Evolutionary conservation across 2,797 vertebrate genomes (phyloP).

Genomic region (Acestrorhynchus altus): DNA sequence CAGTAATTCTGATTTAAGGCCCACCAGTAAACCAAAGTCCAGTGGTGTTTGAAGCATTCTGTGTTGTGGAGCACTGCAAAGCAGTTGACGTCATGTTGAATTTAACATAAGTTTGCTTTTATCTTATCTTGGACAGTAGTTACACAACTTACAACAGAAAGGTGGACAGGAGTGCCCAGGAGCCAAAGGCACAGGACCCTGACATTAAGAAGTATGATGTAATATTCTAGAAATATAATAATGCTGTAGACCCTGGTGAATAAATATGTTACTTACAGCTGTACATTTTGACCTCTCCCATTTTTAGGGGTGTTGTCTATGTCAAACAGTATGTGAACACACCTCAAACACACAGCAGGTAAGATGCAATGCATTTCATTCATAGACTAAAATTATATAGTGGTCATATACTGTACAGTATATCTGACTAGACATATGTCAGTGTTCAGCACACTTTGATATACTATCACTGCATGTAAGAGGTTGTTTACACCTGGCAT

Average conservation of each 20-base stretch:
- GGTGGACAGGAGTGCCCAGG: slow-evolving; percentile 42
- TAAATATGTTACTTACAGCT: not conserved
- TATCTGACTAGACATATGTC: too few relatives aligned
- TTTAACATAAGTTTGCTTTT: slow-evolving; percentile 14
- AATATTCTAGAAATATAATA: not conserved
- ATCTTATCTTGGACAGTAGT: slow-evolving; percentile 56
- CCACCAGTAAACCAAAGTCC: not conserved
- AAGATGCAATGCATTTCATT: slow-evolving; percentile 23
- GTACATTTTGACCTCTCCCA: not conserved
- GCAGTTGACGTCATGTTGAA: not conserved
- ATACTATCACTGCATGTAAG: too few relatives aligned
- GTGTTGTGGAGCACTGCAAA: not conserved
- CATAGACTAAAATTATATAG: not conserved
- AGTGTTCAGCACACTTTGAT: too few relatives aligned
- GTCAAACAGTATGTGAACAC: slow-evolving; percentile 87
- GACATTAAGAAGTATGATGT: slow-evolving; percentile 76
- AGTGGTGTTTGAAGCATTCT: not conserved
- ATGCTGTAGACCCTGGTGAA: not conserved
- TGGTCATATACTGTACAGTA: too few relatives aligned
- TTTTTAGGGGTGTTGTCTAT: slow-evolving; percentile 76
- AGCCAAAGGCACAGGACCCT: slow-evolving; percentile 60
- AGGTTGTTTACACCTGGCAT: too few relatives aligned
- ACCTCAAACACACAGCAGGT: slow-evolving; percentile 64
- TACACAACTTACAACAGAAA: slow-evolving; percentile 58
- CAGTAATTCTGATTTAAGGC: not conserved